Evolutionary conservation across 2,797 vertebrate species (phyloP), one percentile per base, ranked within the genome.

Genomic region (Malurus splendens): DNA sequence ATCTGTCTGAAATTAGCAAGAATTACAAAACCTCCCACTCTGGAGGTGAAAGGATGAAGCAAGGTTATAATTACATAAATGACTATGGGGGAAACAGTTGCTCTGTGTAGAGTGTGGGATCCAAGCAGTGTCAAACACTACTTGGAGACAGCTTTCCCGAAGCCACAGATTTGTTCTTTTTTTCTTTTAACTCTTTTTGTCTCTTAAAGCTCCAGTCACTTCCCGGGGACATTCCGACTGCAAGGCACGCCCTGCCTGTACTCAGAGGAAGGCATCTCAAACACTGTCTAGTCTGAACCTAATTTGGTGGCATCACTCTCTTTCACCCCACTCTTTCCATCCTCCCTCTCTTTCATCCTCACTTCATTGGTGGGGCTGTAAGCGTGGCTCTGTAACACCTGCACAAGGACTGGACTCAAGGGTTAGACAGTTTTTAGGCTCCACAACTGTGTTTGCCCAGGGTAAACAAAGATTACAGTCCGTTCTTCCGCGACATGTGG

Each of bases 21-120:
- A 93, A 94, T 88, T 95, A 92, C 45, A 95, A 94, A 92, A 88
- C 84, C 90, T 90, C 75, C 94, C 68, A 95, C 56, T 75, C 87
- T 82, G 82, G 90, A 91, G 82, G 87, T 93, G 74, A 96, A 93
- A 96, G 89, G 89, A 93, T 87, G 57, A 94, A 84, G 75, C 71
- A 94, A 95, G 84, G 71, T 90, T 95, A 57, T 90, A 68, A 94
- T 94, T 95, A 93, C 57, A 92, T 94, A 87, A 94, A 96, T 85
- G 85, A 91, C 70, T 77, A 87, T 57, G 79, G 87, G 60, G 47
- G 64, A 95, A 96, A 92, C 87, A 75, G 83, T 94, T 91, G 84
- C 72, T 83, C 86, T 80, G 45, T 85, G 33, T 17, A 36, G 56
- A 86, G 54, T 84, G 77, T 92, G 71, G 75, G 94, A 92, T 92